Evolutionary conservation across 2,797 vertebrate genomes (phyloP).

Genomic region (Natrix natrix): DNA sequence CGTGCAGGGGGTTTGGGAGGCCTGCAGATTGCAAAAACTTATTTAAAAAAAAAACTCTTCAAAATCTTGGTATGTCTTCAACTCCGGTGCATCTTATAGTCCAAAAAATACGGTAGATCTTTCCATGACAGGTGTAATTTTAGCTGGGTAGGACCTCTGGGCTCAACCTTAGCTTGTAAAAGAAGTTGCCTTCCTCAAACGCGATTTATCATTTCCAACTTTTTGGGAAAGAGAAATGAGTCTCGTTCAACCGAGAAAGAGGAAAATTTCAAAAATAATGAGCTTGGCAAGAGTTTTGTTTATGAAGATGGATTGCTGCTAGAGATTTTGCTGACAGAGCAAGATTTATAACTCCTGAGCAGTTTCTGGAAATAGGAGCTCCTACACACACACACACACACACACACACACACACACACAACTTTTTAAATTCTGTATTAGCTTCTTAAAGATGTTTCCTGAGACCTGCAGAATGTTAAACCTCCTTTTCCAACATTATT

Average conservation of each 20-base stretch:
- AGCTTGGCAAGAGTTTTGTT: constrained; percentile 50
- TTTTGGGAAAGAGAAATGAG: accelerated
- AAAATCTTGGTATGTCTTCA: no score
- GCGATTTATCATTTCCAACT: background rate
- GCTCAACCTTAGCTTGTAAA: background rate
- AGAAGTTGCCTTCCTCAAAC: background rate
- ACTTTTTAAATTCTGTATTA: constrained; percentile 46
- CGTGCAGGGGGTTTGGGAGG: no score
- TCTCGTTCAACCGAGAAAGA: accelerated
- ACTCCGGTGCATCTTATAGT: no score
- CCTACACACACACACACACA: background rate
- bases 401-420: no score
- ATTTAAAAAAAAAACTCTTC: no score
- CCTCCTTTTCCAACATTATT: background rate
- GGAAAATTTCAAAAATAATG: background rate
- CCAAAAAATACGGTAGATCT: background rate
- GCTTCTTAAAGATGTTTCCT: constrained; percentile 30
- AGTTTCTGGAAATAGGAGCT: constrained; percentile 59
- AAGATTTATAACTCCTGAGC: constrained; percentile 41
- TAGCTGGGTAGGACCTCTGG: background rate
- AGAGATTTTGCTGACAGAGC: constrained; percentile 8
- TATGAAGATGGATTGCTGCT: constrained; percentile 45
- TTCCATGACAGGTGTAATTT: background rate
- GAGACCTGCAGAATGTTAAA: background rate
- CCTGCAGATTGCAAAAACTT: no score